Base-by-base conservation (phyloP, 2,888 invertebrate genomes). In the Dioctria linearis region DNA sequence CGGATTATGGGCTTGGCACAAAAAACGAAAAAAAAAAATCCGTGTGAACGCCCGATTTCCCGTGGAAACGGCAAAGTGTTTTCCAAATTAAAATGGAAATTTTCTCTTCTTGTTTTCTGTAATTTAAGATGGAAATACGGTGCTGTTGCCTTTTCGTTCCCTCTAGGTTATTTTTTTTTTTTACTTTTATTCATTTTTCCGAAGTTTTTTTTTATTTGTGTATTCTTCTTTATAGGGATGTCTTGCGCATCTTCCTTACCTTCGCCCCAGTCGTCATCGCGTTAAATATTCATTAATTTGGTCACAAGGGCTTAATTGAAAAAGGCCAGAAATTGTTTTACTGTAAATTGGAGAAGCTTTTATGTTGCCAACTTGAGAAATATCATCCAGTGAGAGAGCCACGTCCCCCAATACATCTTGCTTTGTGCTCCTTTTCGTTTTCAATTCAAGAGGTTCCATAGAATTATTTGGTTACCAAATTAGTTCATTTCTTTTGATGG, bases 211-310 rank as follows among this genome's bases (percentile, higher is more conserved):
- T 3, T 59, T 59, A 13, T 59, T 13, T 59, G 69, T 39, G 43
- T 46, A 51, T 63, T 78, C 66, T 79, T 9, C 37, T 43, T 67
- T 40, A 9, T 51, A 57, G 37, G 43, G 8, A 61, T 25, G 25
- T 25, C 25, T 25, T 40, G 63, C 67, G 63, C 54, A 54, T 69
- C 39, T 67, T 46, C 42, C 49, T 25, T 46, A 67, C 61, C 57
- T 67, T 43, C 43, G 61, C 65, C 25, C 11, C 59, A 57, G 80
- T 25, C 67, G 57, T 54, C 65, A 71, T 67, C 67, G 79, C 79
- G 61, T 79, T 81, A 81, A 79, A 79, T 81, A 79, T 81, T 81
- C 81, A 81, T 81, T 81, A 81, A 79, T 76, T 81, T 81, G 63
- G 75, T 67, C 75, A 67, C 69, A 79, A 79, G 81, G 79, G 81